These are phyloP conservation scores for Dermolepida albohirtum DNA, from an alignment of 2,888 invertebrate genomes.

Conservation along the genomic window DNA sequence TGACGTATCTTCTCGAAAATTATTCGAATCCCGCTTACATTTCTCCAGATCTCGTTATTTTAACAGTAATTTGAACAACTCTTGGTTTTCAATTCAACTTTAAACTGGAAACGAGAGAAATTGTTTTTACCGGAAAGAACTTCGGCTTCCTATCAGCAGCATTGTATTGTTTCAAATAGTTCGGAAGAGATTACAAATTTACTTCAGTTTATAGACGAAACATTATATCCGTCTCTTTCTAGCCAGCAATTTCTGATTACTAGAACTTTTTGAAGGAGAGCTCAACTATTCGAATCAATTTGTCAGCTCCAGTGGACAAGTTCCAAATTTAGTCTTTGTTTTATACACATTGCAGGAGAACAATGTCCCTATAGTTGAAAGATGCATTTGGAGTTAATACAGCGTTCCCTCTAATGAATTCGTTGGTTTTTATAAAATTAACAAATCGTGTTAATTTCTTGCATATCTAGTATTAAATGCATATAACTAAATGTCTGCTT, in stretches of 20 bases:
- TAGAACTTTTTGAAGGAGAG: slow-evolving; percentile 27
- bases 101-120: slow-evolving; percentile 19
- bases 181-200: slow-evolving; percentile 39
- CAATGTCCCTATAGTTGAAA: not conserved
- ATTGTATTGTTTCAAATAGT: slow-evolving; percentile 36
- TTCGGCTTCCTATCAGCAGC: slow-evolving; percentile 24
- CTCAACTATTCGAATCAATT: slow-evolving; percentile 39
- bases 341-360: slow-evolving; percentile 9
- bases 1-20: slow-evolving; percentile 5
- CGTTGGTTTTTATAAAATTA: too few relatives aligned
- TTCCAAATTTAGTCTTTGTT: slow-evolving; percentile 13
- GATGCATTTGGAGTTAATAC: too few relatives aligned
- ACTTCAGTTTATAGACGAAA: slow-evolving; percentile 27
- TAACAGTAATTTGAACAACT: slow-evolving; percentile 36
- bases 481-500: too few relatives aligned
- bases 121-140: slow-evolving; percentile 23
- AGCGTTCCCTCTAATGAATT: too few relatives aligned
- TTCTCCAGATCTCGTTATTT: slow-evolving; percentile 19
- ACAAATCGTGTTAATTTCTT: too few relatives aligned
- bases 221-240: slow-evolving; percentile 6
- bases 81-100: slow-evolving; percentile 41
- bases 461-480: too few relatives aligned
- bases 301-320: slow-evolving; percentile 20
- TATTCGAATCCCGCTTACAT: slow-evolving; percentile 1
- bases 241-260: slow-evolving; percentile 35